Conservation (phyloP, 2,888 invertebrate species). For the Hirtodrosophila histrioides region DNA sequence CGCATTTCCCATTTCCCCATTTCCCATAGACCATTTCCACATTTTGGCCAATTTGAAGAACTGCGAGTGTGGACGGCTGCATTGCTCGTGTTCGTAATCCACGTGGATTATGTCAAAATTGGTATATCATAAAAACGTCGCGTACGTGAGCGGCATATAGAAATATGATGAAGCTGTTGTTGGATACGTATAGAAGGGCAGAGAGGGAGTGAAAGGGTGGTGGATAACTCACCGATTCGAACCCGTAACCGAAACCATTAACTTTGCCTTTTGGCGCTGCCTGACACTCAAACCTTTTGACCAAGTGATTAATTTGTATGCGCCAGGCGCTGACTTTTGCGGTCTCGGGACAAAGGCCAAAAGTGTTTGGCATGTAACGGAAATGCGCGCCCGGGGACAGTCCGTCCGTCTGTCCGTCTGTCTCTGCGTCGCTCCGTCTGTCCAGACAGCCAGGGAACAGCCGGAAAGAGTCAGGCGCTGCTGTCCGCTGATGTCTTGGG, state of each 20-base stretch:
- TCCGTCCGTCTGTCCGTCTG: conserved; percentile 4
- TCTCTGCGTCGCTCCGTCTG: no score
- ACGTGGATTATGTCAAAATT: conserved; percentile 82
- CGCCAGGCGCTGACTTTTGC: conserved; percentile 74
- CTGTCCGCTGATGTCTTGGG: no score
- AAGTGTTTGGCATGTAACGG: conserved; percentile 78
- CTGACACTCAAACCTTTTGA: conserved; percentile 64
- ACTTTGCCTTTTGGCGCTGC: conserved; percentile 45
- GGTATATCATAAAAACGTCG: conserved; percentile 83
- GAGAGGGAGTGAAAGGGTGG: neutral
- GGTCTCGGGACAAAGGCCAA: conserved; percentile 76
- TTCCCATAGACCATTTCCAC: conserved; percentile 17
- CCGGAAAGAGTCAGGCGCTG: conserved; percentile 2
- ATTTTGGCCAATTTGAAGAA: conserved; percentile 54
- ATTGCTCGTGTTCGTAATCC: conserved; percentile 69
- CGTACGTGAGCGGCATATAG: conserved; percentile 73
- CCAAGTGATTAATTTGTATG: conserved; percentile 75
- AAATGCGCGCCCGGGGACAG: conserved; percentile 73
- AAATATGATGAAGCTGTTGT: conserved; percentile 31
- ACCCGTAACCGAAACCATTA: conserved; percentile 54
- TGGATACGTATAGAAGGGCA: neutral
- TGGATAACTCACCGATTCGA: conserved; percentile 14
- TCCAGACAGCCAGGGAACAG: neutral
- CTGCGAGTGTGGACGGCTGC: conserved; percentile 23
- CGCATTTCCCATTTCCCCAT: neutral